These are phyloP conservation scores for Mylabris phalerata DNA, from an alignment of 1,140 invertebrate genomes.

Conservation along the genomic window DNA sequence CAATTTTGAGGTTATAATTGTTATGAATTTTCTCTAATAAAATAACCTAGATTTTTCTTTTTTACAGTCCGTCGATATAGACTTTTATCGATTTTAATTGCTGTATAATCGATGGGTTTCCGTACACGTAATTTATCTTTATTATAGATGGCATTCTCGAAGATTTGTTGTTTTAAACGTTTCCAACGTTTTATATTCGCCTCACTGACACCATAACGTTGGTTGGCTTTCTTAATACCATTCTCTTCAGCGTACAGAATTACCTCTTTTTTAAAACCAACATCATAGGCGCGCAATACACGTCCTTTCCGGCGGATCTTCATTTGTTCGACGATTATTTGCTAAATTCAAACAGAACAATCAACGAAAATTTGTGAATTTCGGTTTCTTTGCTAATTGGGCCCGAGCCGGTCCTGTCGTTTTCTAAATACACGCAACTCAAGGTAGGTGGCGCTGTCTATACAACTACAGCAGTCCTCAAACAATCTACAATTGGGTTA, in stretches of 20 bases:
- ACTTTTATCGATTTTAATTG: conserved; percentile 1
- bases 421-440: too few relatives aligned
- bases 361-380: too few relatives aligned
- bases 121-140: conserved; percentile 4
- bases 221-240: conserved; percentile 25
- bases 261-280: conserved; percentile 31
- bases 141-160: conserved; percentile 13
- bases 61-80: not conserved
- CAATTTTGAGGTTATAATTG: too few relatives aligned
- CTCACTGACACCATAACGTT: conserved; percentile 30
- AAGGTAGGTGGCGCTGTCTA: not conserved
- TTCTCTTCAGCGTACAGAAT: conserved; percentile 32
- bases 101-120: conserved; percentile 4
- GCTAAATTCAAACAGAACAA: too few relatives aligned
- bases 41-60: not conserved
- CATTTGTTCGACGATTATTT: too few relatives aligned
- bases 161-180: conserved; percentile 21
- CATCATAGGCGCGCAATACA: conserved; percentile 20
- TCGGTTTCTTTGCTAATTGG: too few relatives aligned
- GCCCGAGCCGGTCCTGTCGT: too few relatives aligned
- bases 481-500: conserved; percentile 9
- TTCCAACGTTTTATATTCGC: conserved; percentile 33
- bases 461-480: conserved; percentile 20
- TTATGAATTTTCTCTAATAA: too few relatives aligned
- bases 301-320: not conserved